A percentile compares a stretch with the other conserved stretches of the same genome.
Evolutionary conservation across 1,140 invertebrate species (phyloP).

Genomic region (Heliconius eleuchia): DNA sequence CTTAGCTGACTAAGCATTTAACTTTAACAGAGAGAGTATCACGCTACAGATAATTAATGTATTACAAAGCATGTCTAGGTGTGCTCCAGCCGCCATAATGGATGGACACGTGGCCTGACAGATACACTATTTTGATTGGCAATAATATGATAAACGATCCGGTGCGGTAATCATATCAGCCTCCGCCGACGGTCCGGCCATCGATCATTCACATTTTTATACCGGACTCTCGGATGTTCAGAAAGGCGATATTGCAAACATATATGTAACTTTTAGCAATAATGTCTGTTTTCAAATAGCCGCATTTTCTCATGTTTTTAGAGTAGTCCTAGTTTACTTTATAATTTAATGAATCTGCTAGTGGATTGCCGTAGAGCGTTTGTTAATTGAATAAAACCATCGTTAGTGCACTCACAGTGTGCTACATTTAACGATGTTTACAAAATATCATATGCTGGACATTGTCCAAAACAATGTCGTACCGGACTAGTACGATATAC

Average conservation of each 20-base stretch:
- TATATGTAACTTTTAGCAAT: constrained; percentile 41
- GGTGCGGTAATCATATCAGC: constrained; percentile 71
- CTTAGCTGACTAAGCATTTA: constrained; percentile 53
- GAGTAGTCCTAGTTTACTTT: constrained; percentile 58
- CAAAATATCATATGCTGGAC: constrained; percentile 68
- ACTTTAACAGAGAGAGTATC: constrained; percentile 54
- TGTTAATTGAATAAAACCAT: constrained; percentile 46
- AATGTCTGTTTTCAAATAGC: constrained; percentile 51
- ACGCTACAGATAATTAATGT: constrained; percentile 64
- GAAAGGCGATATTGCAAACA: constrained; percentile 51
- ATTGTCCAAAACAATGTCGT: constrained; percentile 71
- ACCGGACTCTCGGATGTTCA: constrained; percentile 52
- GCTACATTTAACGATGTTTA: constrained; percentile 69
- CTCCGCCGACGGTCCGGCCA: constrained; percentile 60
- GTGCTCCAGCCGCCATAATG: constrained; percentile 61
- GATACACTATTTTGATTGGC: constrained; percentile 82
- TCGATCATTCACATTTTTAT: constrained; percentile 69
- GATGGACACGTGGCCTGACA: constrained; percentile 71
- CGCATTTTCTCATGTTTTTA: constrained; percentile 51
- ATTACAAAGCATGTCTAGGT: constrained; percentile 49
- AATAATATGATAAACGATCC: constrained; percentile 80
- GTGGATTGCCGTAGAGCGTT: constrained; percentile 44
- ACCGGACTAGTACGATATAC: constrained; percentile 49
- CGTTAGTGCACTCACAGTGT: constrained; percentile 55
- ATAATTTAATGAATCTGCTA: constrained; percentile 49